Percentiles rank a stretch among this genome's conserved stretches.
Conservation (phyloP, 2,888 invertebrate genomes). For the Epistrophella euchroma region DNA sequence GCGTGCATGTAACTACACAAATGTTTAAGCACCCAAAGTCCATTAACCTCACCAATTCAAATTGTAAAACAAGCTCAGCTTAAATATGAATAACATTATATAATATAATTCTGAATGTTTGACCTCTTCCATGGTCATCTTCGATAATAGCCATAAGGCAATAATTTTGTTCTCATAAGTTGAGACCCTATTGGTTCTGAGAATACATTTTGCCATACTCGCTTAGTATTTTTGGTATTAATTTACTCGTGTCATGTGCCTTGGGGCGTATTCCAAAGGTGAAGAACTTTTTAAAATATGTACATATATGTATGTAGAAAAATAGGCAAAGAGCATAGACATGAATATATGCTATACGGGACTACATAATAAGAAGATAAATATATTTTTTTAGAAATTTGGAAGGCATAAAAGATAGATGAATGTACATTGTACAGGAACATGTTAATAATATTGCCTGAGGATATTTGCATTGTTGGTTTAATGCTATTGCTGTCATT, state of each 20-base stretch:
- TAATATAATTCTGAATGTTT: neutral
- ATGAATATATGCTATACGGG: neutral
- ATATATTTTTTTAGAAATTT: neutral
- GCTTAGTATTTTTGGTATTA: constrained; percentile 8
- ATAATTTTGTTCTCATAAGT: neutral
- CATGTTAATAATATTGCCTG: constrained; percentile 53
- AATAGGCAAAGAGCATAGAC: neutral
- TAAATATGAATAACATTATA: constrained; percentile 23
- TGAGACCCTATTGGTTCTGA: neutral
- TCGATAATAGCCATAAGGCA: constrained; percentile 5
- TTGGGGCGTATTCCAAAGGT: constrained; percentile 56
- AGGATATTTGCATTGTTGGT: constrained; percentile 47
- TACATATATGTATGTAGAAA: no score
- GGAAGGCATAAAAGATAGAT: neutral
- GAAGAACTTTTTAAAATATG: constrained; percentile 58
- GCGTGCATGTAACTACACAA: neutral
- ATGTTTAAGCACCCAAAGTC: neutral
- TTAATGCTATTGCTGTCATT: constrained; percentile 56
- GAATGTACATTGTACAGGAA: no score
- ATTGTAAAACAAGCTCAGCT: constrained; percentile 13
- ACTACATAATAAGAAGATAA: neutral
- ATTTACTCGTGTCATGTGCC: constrained; percentile 49
- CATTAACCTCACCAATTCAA: constrained; percentile 22
- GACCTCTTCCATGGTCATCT: constrained; percentile 60
- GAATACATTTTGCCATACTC: neutral